A percentile compares a stretch with the other conserved stretches of the same genome.
Conservation (phyloP, 2,888 invertebrate species). For the Arctia plantaginis region DNA sequence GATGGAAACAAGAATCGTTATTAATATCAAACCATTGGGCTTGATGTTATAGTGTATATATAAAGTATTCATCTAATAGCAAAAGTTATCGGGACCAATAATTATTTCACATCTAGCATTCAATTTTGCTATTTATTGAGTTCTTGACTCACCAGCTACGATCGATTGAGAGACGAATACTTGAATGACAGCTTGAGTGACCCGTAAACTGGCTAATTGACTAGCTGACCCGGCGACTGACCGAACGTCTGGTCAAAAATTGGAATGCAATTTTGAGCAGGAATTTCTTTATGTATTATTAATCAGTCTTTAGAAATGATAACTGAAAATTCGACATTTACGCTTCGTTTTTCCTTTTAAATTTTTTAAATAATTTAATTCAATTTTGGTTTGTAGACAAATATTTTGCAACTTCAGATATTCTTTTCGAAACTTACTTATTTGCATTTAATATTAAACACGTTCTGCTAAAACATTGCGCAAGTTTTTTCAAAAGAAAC, state of each 20-base stretch:
- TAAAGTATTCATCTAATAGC: not conserved
- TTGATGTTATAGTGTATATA: not conserved
- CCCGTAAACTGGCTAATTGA: not conserved
- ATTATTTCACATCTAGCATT: not conserved
- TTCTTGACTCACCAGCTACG: not conserved
- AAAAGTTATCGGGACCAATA: not conserved
- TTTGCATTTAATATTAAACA: too few relatives aligned
- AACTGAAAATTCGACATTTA: too few relatives aligned
- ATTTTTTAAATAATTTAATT: not conserved
- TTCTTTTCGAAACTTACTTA: not conserved
- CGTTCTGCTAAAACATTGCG: not conserved
- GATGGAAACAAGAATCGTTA: too few relatives aligned
- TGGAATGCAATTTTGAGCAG: not conserved
- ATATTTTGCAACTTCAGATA: not conserved
- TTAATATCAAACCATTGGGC: not conserved
- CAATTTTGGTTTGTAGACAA: not conserved
- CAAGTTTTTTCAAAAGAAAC: not conserved
- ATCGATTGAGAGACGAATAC: not conserved
- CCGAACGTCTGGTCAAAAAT: not conserved
- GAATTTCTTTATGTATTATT: not conserved
- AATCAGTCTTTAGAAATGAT: not conserved
- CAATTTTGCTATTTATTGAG: not conserved
- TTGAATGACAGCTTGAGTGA: not conserved
- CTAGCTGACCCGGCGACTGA: not conserved
- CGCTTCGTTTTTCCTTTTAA: not conserved